phyloP scores from a whole-genome alignment of 2,113 vertebrate species.

The Myotis brandtii region DNA sequence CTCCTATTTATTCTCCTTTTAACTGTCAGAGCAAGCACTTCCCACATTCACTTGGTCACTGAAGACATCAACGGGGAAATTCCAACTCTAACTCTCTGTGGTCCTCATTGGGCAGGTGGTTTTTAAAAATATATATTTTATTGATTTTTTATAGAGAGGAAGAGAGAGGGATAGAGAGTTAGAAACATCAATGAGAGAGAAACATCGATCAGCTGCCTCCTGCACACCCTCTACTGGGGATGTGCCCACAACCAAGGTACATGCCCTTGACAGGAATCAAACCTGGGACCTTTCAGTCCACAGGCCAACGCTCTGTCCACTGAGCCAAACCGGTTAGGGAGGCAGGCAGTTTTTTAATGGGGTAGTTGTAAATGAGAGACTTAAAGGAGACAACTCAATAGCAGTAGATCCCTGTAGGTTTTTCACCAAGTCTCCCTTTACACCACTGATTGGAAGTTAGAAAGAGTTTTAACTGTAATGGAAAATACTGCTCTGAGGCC shows the following conservation, averaged over 20 bases:
- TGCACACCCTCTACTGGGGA: too few species aligned
- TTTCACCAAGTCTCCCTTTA: background rate
- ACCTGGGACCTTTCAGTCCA: too few species aligned
- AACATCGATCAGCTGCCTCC: too few species aligned
- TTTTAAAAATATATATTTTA: background rate
- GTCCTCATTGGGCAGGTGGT: background rate
- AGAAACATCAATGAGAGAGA: too few species aligned
- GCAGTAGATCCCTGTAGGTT: background rate
- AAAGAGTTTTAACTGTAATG: background rate
- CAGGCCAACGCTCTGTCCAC: too few species aligned
- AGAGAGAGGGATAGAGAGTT: too few species aligned
- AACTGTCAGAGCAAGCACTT: background rate
- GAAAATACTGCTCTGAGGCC: constrained; percentile 14
- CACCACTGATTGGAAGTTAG: constrained; percentile 25
- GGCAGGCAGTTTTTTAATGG: background rate
- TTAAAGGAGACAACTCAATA: background rate
- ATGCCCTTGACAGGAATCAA: too few species aligned
- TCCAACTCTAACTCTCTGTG: background rate
- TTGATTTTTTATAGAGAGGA: too few species aligned
- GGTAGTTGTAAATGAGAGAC: background rate
- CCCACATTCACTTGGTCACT: background rate
- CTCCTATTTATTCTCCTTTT: background rate
- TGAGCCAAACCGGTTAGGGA: too few species aligned
- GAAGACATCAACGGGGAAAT: background rate
- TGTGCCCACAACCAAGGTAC: too few species aligned